phyloP scores from a whole-genome alignment of 2,888 invertebrate genomes.

The Eumerus sabulonum region DNA sequence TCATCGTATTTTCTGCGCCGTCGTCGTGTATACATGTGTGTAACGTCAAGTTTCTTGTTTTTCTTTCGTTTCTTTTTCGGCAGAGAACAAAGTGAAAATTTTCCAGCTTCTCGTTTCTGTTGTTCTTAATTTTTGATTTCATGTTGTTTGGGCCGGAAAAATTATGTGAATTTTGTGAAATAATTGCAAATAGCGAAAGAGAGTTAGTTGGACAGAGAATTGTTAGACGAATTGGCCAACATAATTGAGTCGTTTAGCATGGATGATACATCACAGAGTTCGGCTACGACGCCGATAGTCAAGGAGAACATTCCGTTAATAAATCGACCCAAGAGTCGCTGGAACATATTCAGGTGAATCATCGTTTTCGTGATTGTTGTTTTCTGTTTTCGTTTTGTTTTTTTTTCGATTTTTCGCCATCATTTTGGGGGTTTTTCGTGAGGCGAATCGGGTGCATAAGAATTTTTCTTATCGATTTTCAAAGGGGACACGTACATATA shows the following conservation, averaged over 20 bases:
- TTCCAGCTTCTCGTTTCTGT: constrained; percentile 20
- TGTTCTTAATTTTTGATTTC: constrained; percentile 27
- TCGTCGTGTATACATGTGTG: constrained; percentile 27
- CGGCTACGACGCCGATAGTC: constrained; percentile 80
- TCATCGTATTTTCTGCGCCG: constrained; percentile 45
- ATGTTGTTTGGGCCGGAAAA: too few species aligned
- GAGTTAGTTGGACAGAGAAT: too few species aligned
- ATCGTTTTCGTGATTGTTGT: constrained; percentile 64
- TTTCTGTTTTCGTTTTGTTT: constrained; percentile 15
- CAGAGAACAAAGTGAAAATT: constrained; percentile 61
- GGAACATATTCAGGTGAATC: constrained; percentile 82
- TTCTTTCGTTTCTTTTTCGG: constrained; percentile 23
- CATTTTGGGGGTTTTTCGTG: not conserved
- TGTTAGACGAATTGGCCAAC: constrained; percentile 22
- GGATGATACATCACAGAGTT: constrained; percentile 79
- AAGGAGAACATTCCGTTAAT: constrained; percentile 87
- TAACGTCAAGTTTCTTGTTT: constrained; percentile 50
- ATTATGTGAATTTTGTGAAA: constrained; percentile 53
- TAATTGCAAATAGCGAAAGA: constrained; percentile 2
- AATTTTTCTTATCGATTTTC: constrained; percentile 54
- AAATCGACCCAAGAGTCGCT: constrained; percentile 82
- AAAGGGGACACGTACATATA: constrained; percentile 9
- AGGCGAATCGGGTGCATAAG: constrained; percentile 31
- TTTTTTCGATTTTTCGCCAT: not conserved
- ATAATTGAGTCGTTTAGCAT: constrained; percentile 71